Conservation (phyloP, 2,888 invertebrate genomes). For the Dicycla oo region DNA sequence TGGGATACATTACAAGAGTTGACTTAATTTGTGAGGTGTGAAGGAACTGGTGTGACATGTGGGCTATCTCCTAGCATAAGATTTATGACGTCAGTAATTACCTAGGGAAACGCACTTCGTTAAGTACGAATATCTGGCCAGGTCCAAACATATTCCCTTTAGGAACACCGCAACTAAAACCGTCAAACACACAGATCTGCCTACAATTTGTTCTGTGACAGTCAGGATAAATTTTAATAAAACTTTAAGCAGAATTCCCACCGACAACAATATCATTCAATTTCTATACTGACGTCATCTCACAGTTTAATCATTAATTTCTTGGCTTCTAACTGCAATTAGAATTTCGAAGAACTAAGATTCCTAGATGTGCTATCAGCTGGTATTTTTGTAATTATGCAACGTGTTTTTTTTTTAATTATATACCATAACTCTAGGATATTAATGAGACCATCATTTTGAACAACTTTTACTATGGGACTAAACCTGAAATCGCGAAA, state of each 20-base stretch:
- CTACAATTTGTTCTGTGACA: not conserved
- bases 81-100: not conserved
- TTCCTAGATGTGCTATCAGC: not conserved
- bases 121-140: not conserved
- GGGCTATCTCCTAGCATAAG: not conserved
- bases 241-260: not conserved
- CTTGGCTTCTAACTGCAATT: not conserved
- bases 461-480: too few relatives aligned
- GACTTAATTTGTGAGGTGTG: not conserved
- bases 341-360: not conserved
- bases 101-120: not conserved
- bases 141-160: not conserved
- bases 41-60: slow-evolving; percentile 6
- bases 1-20: slow-evolving; percentile 9
- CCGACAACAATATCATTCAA: not conserved
- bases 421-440: too few relatives aligned
- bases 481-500: too few relatives aligned
- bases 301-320: not conserved
- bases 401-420: too few relatives aligned
- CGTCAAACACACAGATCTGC: not conserved
- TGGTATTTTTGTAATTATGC: not conserved
- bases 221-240: not conserved
- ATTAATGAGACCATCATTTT: too few relatives aligned
- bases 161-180: not conserved
- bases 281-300: not conserved